Percentiles rank a stretch among this genome's conserved stretches.
Evolutionary conservation across 2,888 invertebrate genomes (phyloP).

Genomic region (Drosophila pegasa): DNA sequence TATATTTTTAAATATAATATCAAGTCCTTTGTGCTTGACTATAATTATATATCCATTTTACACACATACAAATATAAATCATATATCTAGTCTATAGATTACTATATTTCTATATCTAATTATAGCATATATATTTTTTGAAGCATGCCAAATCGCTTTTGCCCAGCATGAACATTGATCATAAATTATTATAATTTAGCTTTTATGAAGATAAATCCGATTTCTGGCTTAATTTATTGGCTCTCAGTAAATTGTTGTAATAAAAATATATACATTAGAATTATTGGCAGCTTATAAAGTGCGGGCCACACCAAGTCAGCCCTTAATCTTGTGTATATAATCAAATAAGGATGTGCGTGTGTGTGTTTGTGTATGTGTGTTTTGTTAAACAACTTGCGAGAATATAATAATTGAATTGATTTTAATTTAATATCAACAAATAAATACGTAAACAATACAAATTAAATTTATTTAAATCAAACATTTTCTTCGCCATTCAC

Average conservation of each 20-base stretch:
- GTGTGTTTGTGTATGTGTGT: constrained; percentile 17
- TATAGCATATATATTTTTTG: neutral
- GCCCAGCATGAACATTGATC: neutral
- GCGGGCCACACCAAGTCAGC: constrained; percentile 21
- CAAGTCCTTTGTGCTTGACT: constrained; percentile 1
- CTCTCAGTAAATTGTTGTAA: constrained; percentile 19
- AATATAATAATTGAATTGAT: constrained; percentile 60
- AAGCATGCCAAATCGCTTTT: constrained; percentile 5
- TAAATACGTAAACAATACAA: constrained; percentile 32
- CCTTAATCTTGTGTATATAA: constrained; percentile 21
- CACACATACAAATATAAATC: constrained; percentile 5
- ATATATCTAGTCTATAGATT: constrained; percentile 9
- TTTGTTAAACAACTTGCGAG: constrained; percentile 15
- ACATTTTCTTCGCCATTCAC: constrained; percentile 41
- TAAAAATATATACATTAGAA: constrained; percentile 15
- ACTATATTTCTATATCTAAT: neutral
- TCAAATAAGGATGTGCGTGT: constrained; percentile 1
- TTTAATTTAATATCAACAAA: constrained; percentile 61
- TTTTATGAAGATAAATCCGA: constrained; percentile 10
- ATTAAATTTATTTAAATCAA: constrained; percentile 38
- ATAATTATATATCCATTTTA: neutral
- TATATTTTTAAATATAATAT: neutral
- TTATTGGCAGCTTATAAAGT: constrained; percentile 32
- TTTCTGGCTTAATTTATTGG: constrained; percentile 34
- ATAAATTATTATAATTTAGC: constrained; percentile 6